Base-by-base conservation (phyloP, 2,888 invertebrate species). In the Druceiella hillmani region DNA sequence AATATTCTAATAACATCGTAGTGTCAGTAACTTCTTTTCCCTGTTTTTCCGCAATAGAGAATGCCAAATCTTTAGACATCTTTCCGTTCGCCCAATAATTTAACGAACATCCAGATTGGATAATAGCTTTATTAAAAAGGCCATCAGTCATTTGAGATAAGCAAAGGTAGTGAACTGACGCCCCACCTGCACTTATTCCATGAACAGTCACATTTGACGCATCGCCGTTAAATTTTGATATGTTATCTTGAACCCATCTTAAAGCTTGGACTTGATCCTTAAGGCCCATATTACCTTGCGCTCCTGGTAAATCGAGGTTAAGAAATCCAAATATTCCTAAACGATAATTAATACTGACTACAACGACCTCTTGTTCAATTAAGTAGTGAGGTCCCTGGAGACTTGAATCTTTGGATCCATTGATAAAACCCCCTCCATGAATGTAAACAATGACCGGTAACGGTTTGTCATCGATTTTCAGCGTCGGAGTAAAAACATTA, bases 181-280 rank as follows among this genome's bases (percentile, higher is more conserved):
- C 63, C 1, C 61, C 71, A 3, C 75, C 76, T 17, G 75, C 74
- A 50, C 75, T 75, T 3, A 74, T 53, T 7, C 76, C 75, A 50
- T 74, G 68, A 42, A 76, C 58, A 3, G 74, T 73, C 0, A 76
- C 67, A 52, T 63, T 68, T 2, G 62, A 53, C 3, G 67, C 61
- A 49, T 75, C 59, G 5, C 75, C 76, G 13, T 65, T 64, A 46
- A 76, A 75, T 7, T 58, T 54, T 2, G 41, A 41, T 14, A 75
- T 72, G 48, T 76, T 75, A 31, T 58, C 49, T 44, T 72, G 60
- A 1, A 75, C 56, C 75, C 76, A 76, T 50, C 63, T 70, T 1
- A 75, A 54, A 9, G 70, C 74, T 48, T 62, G 55, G 9, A 67
- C 63, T 59, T 74, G 73, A 48, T 76, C 75, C 51, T 64, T 66